Evolutionary conservation across 2,888 invertebrate genomes (phyloP).

Genomic region (Oligia strigilis): DNA sequence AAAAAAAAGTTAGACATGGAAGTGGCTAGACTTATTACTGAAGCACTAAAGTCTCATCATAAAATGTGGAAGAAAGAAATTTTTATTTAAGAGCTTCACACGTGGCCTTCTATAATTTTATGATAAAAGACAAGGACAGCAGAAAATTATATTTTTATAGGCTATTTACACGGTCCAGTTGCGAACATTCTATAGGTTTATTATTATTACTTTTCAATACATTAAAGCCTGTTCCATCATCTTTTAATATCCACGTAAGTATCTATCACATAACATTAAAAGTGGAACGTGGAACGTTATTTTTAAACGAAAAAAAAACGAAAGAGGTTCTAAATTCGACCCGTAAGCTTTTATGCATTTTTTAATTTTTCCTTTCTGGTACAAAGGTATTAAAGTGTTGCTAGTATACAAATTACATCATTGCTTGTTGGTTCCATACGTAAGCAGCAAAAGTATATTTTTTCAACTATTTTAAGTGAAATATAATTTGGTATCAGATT

Average conservation of each 20-base stretch:
- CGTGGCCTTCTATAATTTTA: constrained; percentile 19
- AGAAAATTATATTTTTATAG: constrained; percentile 59
- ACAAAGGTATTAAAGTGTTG: neutral
- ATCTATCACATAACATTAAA: constrained; percentile 19
- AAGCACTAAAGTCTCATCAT: constrained; percentile 2
- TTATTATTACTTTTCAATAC: constrained; percentile 50
- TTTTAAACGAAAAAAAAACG: neutral
- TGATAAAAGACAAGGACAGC: constrained; percentile 14
- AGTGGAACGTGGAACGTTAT: neutral
- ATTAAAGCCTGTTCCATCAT: constrained; percentile 5
- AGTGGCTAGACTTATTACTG: neutral
- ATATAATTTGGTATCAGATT: neutral
- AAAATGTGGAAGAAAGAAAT: constrained; percentile 5
- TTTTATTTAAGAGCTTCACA: constrained; percentile 9
- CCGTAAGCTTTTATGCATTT: neutral
- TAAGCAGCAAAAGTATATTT: neutral
- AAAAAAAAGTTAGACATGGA: neutral
- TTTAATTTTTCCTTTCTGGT: neutral
- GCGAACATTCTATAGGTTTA: constrained; percentile 36
- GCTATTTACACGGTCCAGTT: constrained; percentile 38
- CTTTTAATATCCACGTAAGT: constrained; percentile 11
- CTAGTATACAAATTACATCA: constrained; percentile 2
- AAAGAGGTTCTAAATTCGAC: neutral
- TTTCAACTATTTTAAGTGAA: neutral
- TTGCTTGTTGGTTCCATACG: neutral